Percentiles rank a stretch among this genome's conserved stretches.
These are phyloP conservation scores for Pocillopora damicornis DNA, from an alignment of 64 coral and sea anemone genomes.

Conservation along the genomic window DNA sequence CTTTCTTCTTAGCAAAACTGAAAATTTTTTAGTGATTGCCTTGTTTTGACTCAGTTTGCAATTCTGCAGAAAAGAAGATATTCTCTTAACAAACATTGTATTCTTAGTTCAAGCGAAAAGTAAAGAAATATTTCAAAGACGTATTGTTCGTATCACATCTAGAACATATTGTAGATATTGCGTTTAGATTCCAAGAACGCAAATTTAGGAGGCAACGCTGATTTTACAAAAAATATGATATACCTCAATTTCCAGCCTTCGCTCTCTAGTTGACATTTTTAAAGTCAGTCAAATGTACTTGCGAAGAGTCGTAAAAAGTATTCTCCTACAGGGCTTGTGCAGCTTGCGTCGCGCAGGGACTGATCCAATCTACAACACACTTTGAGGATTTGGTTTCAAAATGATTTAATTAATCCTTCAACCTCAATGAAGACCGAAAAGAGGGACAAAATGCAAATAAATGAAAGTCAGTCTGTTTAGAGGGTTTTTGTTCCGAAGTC, in stretches of 20 bases:
- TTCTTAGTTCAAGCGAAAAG: too few species aligned
- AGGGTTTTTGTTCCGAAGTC: slow-evolving; percentile 14
- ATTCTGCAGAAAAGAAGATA: background rate
- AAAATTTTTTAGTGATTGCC: too few species aligned
- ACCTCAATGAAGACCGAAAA: slow-evolving; percentile 2
- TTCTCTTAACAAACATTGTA: too few species aligned
- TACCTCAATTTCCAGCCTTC: slow-evolving; percentile 35
- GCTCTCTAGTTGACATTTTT: slow-evolving; percentile 19
- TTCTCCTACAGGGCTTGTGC: background rate
- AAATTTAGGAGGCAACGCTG: background rate
- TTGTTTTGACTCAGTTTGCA: too few species aligned
- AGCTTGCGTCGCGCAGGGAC: background rate
- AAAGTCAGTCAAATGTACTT: background rate
- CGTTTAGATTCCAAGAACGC: background rate
- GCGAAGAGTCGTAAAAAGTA: too few species aligned
- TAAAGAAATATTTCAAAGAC: too few species aligned
- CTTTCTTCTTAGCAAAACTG: too few species aligned
- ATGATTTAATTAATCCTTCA: slow-evolving; percentile 27
- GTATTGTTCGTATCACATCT: background rate
- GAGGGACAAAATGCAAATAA: slow-evolving; percentile 17
- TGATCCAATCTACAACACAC: background rate
- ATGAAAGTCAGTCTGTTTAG: slow-evolving; percentile 6
- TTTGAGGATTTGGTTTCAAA: slow-evolving; percentile 7
- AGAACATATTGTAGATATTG: background rate
- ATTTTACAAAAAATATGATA: background rate